Evolutionary conservation across 2,888 invertebrate genomes (phyloP), one percentile per base, ranked within the genome.

Genomic region (Drosophila rubida): DNA sequence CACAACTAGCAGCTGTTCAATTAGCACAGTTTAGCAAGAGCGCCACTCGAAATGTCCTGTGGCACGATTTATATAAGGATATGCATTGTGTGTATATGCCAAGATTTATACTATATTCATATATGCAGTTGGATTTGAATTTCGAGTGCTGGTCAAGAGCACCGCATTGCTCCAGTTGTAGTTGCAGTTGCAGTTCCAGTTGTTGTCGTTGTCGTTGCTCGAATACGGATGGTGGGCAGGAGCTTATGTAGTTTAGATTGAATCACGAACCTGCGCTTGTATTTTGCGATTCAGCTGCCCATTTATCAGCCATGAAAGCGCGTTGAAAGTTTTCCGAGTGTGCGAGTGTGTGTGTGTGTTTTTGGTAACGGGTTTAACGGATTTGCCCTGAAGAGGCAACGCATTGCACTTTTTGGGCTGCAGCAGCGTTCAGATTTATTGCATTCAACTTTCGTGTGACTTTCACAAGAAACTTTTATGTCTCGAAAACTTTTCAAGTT

Each of bases 401-500:
- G 81, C 78, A 78, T 78, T 83, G 82, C 87, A 83, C 69, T 84
- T 77, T 67, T 68, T 73, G 30, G 73, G 58, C 30, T 61, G 69
- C 59, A 39, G 48, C 44, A 57, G 69, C 48, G 68, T 75, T 75
- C 80, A 87, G 82, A 83, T 83, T 83, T 83, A 83, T 83, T 87
- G 82, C 82, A 81, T 78, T 87, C 74, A 83, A 83, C 85, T 83
- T 83, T 83, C 85, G 87, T 83, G 82, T 83, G 82, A 83, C 82
- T 83, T 83, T 83, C 82, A 80, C 70, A 87, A 87, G 78, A 87
- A 83, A 83, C 85, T 83, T 83, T 83, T 84, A 76, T 83, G 82
- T 83, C 82, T 87, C 85, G 79, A 78, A 87, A 83, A 73, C 87
- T 83, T 83, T 83, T 83, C 82, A 83, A 83, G 82, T 83, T 83